Evolutionary conservation across 2,888 invertebrate species (phyloP), one percentile per base, ranked within the genome.

Genomic region (Drosophila kokeensis): DNA sequence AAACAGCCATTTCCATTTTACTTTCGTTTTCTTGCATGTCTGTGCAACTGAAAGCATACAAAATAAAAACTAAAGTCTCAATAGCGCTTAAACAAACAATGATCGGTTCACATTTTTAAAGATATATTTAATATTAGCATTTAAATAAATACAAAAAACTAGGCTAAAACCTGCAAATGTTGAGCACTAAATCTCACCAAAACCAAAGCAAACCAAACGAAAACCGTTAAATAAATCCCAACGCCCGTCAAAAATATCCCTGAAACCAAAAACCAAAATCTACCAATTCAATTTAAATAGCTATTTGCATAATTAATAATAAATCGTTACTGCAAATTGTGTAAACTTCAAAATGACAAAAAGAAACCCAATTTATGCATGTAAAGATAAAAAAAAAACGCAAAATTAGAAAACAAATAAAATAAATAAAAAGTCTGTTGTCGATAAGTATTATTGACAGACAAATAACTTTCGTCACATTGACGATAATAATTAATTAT

Each of bases 381-480:
- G 87, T 82, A 78, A 86, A 82, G 69, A 78, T 54, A 69, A 69
- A 65, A 2, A 2, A 74, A 77, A 81, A 68, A 64, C 60, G 77
- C 73, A 73, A 74, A 87, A 82, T 86, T 82, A 82, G 88, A 68
- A 45, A 36, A 45, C 7, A 38, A 40, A 40, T 36, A 24, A 45
- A 45, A 45, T 45, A 15, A 45, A 45, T 45, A 80, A 85, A 85
- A 92, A 87, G 92, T 93, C 93, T 93, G 93, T 93, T 91, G 91
- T 92, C 93, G 90, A 92, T 92, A 92, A 89, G 79, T 86, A 90
- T 92, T 92, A 91, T 91, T 91, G 91, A 90, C 92, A 93, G 92
- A 93, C 93, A 91, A 91, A 91, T 84, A 92, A 87, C 77, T 76
- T 93, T 93, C 93, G 93, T 93, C 93, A 93, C 93, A 93, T 93